Evolutionary conservation across 2,888 invertebrate species (phyloP).

Genomic region (Campoletis raptor): DNA sequence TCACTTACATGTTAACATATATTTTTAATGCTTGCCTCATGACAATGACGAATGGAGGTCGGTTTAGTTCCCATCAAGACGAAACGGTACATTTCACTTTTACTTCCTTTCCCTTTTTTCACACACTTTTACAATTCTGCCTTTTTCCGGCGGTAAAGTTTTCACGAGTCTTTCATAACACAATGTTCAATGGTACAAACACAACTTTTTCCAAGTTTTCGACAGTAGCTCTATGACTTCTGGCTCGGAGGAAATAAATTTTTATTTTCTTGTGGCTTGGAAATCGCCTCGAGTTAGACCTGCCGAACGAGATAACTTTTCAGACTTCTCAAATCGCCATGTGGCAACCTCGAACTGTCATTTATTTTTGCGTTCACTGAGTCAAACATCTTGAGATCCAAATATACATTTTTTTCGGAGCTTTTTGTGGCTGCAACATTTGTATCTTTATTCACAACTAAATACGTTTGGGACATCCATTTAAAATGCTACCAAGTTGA

Average conservation of each 20-base stretch:
- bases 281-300: constrained; percentile 23
- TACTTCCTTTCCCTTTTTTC: constrained; percentile 8
- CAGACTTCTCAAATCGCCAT: constrained; percentile 26
- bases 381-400: not conserved
- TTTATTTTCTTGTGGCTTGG: constrained; percentile 21
- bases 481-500: too few relatives aligned
- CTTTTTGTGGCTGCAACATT: not conserved
- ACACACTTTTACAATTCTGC: not conserved
- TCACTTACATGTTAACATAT: constrained; percentile 7
- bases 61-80: constrained; percentile 15
- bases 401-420: not conserved
- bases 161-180: constrained; percentile 22
- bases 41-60: constrained; percentile 46
- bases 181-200: not conserved
- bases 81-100: constrained; percentile 24
- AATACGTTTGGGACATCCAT: too few relatives aligned
- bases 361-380: not conserved
- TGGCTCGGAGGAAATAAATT: constrained; percentile 11
- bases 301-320: constrained; percentile 45
- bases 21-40: constrained; percentile 18
- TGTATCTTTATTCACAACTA: not conserved
- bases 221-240: not conserved
- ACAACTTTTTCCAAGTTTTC: constrained; percentile 31
- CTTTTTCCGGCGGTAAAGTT: constrained; percentile 25
- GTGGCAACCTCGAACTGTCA: not conserved